A percentile compares a stretch with the other conserved stretches of the same genome.
Evolutionary conservation across 2,888 invertebrate species (phyloP).

Genomic region (Leucoma salicis): DNA sequence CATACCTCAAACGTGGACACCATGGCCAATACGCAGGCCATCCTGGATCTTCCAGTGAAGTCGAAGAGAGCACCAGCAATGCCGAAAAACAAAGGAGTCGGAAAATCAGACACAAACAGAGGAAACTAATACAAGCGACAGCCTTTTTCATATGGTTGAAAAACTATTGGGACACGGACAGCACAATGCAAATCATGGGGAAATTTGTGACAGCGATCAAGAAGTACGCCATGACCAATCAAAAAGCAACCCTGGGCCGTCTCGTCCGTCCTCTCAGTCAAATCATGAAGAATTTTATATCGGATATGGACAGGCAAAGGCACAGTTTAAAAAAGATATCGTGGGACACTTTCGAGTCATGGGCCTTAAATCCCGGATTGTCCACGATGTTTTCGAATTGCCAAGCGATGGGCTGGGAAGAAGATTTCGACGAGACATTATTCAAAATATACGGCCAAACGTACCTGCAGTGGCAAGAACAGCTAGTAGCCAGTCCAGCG

Average conservation of each 20-base stretch:
- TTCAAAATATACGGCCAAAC: conserved; percentile 7
- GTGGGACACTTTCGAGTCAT: conserved; percentile 8
- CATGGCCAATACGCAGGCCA: too few species aligned
- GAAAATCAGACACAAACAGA: too few species aligned
- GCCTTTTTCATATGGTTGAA: neutral
- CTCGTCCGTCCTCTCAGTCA: neutral
- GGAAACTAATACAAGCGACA: neutral
- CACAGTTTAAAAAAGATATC: conserved; percentile 5
- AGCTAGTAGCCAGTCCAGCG: neutral
- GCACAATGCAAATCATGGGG: neutral
- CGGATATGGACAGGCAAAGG: conserved; percentile 2
- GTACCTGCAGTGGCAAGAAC: neutral
- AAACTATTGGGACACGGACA: neutral
- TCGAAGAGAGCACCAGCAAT: too few species aligned
- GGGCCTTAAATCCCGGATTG: conserved; percentile 12
- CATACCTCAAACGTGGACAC: too few species aligned
- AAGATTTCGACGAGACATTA: conserved; percentile 6
- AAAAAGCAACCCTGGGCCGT: neutral
- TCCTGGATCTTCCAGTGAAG: too few species aligned
- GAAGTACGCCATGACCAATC: neutral
- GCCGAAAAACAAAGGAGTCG: too few species aligned
- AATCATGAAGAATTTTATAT: neutral
- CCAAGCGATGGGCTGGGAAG: conserved; percentile 8
- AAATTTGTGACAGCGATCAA: neutral
- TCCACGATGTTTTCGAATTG: conserved; percentile 10